Percentiles rank a stretch among this genome's conserved stretches.
Evolutionary conservation across 2,113 vertebrate genomes (phyloP).

Genomic region (Leucopsar rothschildi): DNA sequence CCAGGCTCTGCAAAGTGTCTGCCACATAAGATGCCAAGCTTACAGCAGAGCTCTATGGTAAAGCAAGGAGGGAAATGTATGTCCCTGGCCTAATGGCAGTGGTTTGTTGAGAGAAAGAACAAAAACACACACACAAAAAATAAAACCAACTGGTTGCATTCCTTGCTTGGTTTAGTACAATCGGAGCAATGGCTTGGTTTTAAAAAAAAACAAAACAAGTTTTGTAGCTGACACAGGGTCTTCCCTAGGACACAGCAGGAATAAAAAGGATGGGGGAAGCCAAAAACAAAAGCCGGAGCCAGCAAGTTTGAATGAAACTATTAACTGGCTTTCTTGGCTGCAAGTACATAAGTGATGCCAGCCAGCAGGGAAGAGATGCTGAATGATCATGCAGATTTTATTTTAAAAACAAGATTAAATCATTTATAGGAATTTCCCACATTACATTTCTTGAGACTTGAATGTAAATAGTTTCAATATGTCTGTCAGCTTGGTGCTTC

Average conservation of each 20-base stretch:
- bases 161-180: neutral
- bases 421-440: neutral
- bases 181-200: neutral
- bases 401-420: constrained; percentile 24
- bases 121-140: neutral
- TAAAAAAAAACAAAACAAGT: neutral
- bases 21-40: neutral
- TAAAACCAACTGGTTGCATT: neutral
- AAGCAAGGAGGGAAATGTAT: neutral
- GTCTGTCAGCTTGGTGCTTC: neutral
- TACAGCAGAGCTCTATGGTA: neutral
- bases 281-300: neutral
- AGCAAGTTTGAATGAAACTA: neutral
- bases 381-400: neutral
- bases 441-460: neutral
- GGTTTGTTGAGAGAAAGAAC: neutral
- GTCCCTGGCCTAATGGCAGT: neutral
- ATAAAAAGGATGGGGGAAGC: neutral
- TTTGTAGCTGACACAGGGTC: neutral
- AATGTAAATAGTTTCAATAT: neutral
- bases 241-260: neutral
- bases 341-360: neutral
- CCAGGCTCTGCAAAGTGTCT: neutral
- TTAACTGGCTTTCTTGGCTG: constrained; percentile 15
- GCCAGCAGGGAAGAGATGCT: neutral